Conservation (phyloP, 2,113 vertebrate genomes). For the Pyxicephalus adspersus region DNA sequence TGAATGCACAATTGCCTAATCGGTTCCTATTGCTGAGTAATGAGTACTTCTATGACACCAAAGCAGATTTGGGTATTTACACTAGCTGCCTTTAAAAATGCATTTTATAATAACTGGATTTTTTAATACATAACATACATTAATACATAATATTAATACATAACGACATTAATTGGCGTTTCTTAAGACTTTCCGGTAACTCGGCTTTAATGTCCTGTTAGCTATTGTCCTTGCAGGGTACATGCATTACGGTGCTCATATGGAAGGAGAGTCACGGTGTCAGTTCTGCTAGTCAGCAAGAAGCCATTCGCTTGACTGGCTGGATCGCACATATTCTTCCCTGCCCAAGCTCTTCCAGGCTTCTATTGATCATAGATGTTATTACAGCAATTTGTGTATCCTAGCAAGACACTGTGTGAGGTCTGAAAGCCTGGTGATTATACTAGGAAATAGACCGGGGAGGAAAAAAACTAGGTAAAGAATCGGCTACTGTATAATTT, state of each 20-base stretch:
- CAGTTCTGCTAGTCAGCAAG: constrained; percentile 18
- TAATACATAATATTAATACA: too few relatives aligned
- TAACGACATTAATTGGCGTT: too few relatives aligned
- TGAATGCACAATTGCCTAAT: too few relatives aligned
- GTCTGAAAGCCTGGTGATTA: constrained; percentile 50
- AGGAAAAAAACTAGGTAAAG: constrained; percentile 33
- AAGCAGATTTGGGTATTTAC: too few relatives aligned
- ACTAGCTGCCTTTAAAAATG: too few relatives aligned
- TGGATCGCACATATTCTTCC: background rate
- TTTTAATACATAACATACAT: too few relatives aligned
- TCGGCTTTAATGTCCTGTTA: too few relatives aligned
- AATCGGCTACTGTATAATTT: constrained; percentile 43
- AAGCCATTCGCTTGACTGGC: background rate
- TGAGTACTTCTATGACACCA: too few relatives aligned
- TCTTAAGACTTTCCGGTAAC: too few relatives aligned
- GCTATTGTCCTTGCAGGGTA: background rate
- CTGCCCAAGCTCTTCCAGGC: constrained; percentile 20
- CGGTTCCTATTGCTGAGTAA: too few relatives aligned
- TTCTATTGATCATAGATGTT: constrained; percentile 41
- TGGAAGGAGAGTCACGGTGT: background rate
- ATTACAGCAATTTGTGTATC: constrained; percentile 53
- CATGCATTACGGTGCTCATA: background rate
- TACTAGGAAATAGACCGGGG: constrained; percentile 30
- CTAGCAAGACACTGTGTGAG: constrained; percentile 31
- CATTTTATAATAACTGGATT: too few relatives aligned